Evolutionary conservation across 2,113 vertebrate genomes (phyloP).

Genomic region (Lucifuga dentata): DNA sequence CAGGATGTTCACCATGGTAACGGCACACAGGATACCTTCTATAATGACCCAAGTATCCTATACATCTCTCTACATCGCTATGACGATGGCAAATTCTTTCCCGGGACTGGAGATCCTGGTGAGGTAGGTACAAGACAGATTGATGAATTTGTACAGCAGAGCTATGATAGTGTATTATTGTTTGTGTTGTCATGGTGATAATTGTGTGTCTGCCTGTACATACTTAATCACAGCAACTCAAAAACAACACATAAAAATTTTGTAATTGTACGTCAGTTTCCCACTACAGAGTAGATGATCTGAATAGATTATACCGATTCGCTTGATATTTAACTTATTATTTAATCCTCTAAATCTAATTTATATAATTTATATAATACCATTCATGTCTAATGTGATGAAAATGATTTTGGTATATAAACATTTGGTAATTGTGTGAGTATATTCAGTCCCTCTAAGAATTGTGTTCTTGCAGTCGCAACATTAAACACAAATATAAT

Average conservation of each 20-base stretch:
- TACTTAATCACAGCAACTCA: slow-evolving; percentile 18
- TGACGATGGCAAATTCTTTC: slow-evolving; percentile 91
- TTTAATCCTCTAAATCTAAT: no score
- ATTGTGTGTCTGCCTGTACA: slow-evolving; percentile 13
- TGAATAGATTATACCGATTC: not conserved
- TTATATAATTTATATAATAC: slow-evolving; percentile 16
- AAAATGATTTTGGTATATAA: slow-evolving; percentile 18
- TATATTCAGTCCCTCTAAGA: no score
- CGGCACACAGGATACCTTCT: slow-evolving; percentile 92
- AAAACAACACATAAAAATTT: slow-evolving; percentile 16
- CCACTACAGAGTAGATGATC: not conserved
- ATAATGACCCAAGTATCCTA: slow-evolving; percentile 89
- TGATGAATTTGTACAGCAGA: not conserved
- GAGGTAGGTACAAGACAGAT: slow-evolving; percentile 80
- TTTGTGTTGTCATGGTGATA: slow-evolving; percentile 31
- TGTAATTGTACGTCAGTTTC: slow-evolving; percentile 4
- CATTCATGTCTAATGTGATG: slow-evolving; percentile 19
- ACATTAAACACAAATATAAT: no score
- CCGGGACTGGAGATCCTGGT: slow-evolving; percentile 87
- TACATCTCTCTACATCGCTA: slow-evolving; percentile 94
- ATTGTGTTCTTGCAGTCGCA: no score
- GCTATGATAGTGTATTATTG: slow-evolving; percentile 42
- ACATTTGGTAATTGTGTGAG: slow-evolving; percentile 44
- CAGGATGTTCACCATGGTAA: slow-evolving; percentile 96
- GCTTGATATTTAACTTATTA: no score